These are phyloP conservation scores for Scaptomyza reducta DNA, from an alignment of 2,888 invertebrate species.

Conservation along the genomic window DNA sequence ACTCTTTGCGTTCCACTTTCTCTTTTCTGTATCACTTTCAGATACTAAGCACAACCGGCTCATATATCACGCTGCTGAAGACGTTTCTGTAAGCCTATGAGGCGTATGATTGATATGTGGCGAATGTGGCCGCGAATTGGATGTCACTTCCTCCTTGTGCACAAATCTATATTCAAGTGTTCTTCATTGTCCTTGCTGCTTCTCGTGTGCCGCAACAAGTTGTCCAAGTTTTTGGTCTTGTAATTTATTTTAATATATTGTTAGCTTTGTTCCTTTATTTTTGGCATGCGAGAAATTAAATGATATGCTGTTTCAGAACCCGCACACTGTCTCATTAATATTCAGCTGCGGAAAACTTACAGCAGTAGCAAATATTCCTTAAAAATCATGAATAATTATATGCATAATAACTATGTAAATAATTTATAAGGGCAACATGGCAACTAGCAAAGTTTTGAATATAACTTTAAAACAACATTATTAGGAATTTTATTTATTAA, in stretches of 20 bases:
- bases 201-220: conserved; percentile 61
- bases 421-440: neutral
- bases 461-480: conserved; percentile 4
- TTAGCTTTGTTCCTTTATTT: neutral
- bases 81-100: conserved; percentile 72
- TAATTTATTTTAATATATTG: conserved; percentile 11
- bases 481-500: conserved; percentile 36
- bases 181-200: conserved; percentile 10
- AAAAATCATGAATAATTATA: neutral
- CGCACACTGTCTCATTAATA: neutral
- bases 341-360: neutral
- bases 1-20: neutral
- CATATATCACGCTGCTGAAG: conserved; percentile 80
- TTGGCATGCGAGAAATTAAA: neutral
- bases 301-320: neutral
- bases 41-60: conserved; percentile 82
- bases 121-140: conserved; percentile 26
- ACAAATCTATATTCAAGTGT: neutral
- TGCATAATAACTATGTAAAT: neutral
- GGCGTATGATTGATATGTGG: conserved; percentile 74
- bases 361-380: too few species aligned
- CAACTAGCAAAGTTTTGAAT: neutral
- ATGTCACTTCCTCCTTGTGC: neutral
- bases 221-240: neutral
- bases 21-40: conserved; percentile 35